Percentiles rank a stretch among this genome's conserved stretches.
These are phyloP conservation scores for Rana temporaria DNA, from an alignment of 2,113 vertebrate species.

Conservation along the genomic window DNA sequence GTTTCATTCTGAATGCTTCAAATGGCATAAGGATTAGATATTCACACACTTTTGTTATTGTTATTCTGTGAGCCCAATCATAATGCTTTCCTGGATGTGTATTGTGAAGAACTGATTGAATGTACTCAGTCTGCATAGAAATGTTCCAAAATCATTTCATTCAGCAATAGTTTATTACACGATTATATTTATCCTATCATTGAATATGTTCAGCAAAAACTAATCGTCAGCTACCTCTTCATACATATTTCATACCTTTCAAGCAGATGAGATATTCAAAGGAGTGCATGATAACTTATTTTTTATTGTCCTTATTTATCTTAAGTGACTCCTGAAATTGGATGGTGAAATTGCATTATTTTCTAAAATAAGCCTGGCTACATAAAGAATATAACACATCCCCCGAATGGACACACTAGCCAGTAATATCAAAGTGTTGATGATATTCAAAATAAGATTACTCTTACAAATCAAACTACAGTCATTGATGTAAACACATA, in stretches of 20 bases:
- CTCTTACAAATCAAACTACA: slow-evolving; percentile 17
- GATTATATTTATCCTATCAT: slow-evolving; percentile 44
- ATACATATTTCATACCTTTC: slow-evolving; percentile 38
- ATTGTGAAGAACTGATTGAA: slow-evolving; percentile 34
- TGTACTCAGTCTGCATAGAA: slow-evolving; percentile 10
- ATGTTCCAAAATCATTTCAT: slow-evolving; percentile 34
- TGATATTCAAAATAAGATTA: slow-evolving; percentile 12
- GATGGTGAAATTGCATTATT: slow-evolving; percentile 48
- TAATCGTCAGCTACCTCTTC: slow-evolving; percentile 15
- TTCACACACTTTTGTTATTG: not conserved
- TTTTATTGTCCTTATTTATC: slow-evolving; percentile 47
- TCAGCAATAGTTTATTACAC: slow-evolving; percentile 33
- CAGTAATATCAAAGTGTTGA: slow-evolving; percentile 16
- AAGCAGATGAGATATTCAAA: slow-evolving; percentile 47
- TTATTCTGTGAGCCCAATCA: not conserved
- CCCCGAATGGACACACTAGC: slow-evolving; percentile 29
- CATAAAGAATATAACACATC: slow-evolving; percentile 36
- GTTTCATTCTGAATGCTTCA: not conserved
- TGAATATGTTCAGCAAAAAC: slow-evolving; percentile 16
- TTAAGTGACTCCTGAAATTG: slow-evolving; percentile 48
- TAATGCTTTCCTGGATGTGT: slow-evolving; percentile 6
- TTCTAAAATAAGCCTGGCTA: slow-evolving; percentile 40
- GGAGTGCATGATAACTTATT: slow-evolving; percentile 26
- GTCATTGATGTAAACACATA: not conserved
- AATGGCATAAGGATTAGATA: not conserved